Percentiles rank a stretch among this genome's conserved stretches.
phyloP scores from a whole-genome alignment of 1,140 invertebrate species.

The Saxidomus purpurata region DNA sequence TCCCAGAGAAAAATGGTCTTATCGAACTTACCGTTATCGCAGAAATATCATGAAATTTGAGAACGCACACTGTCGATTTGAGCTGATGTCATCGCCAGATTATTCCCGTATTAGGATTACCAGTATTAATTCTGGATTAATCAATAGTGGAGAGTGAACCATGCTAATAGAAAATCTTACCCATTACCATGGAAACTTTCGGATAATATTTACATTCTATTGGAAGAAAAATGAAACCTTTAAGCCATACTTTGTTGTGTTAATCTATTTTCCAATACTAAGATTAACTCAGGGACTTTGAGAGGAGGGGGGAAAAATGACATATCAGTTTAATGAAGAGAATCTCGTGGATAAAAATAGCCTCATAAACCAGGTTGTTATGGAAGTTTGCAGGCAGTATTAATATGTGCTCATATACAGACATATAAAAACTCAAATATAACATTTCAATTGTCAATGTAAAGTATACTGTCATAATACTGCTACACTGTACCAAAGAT shows the following conservation, averaged over 20 bases:
- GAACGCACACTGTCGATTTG: not conserved
- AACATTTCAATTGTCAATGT: too few relatives aligned
- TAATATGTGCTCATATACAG: too few relatives aligned
- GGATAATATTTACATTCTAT: constrained; percentile 31
- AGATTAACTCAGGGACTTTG: constrained; percentile 16
- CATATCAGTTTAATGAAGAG: constrained; percentile 7
- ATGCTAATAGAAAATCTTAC: not conserved
- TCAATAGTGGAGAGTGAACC: not conserved
- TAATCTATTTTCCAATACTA: constrained; percentile 36
- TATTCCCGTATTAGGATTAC: constrained; percentile 26
- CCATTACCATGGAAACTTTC: constrained; percentile 36
- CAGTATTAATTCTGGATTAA: constrained; percentile 30
- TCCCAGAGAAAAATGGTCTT: too few relatives aligned
- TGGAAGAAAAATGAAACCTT: constrained; percentile 27
- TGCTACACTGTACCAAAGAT: too few relatives aligned
- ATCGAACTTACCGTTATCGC: not conserved
- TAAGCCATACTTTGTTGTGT: constrained; percentile 4
- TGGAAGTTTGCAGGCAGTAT: too few relatives aligned
- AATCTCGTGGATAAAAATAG: not conserved
- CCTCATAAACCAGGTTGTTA: too few relatives aligned
- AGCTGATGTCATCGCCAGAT: not conserved
- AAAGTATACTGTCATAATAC: too few relatives aligned
- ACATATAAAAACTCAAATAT: too few relatives aligned
- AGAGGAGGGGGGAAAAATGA: not conserved
- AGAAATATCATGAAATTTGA: not conserved